Conservation (phyloP, 1,140 invertebrate genomes). For the Cyclina sinensis region DNA sequence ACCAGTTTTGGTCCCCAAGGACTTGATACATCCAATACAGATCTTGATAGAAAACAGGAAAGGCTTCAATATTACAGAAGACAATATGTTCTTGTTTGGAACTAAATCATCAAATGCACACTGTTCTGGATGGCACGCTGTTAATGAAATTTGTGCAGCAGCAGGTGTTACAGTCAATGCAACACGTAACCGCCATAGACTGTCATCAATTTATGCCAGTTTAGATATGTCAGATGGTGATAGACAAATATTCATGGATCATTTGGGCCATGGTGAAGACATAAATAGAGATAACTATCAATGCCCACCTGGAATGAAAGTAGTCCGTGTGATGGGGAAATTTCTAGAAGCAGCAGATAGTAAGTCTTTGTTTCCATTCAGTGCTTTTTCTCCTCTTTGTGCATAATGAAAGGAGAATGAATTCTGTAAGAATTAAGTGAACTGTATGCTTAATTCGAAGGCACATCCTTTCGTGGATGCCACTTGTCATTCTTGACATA, state of each 20-base stretch:
- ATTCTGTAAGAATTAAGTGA: too few relatives aligned
- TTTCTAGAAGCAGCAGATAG: too few relatives aligned
- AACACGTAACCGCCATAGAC: neutral
- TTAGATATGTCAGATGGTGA: neutral
- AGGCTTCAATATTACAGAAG: neutral
- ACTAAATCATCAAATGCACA: neutral
- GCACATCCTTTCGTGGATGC: too few relatives aligned
- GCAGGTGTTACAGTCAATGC: neutral
- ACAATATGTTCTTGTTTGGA: slow-evolving; percentile 9
- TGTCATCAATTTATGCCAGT: slow-evolving; percentile 39
- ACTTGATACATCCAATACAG: neutral
- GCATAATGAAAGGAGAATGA: too few relatives aligned
- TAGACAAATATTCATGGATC: slow-evolving; percentile 20
- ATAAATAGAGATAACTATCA: slow-evolving; percentile 49
- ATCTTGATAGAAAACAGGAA: neutral
- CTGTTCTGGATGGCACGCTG: slow-evolving; percentile 42
- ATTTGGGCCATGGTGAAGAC: slow-evolving; percentile 22
- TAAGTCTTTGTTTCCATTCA: too few relatives aligned
- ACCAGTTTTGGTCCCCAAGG: neutral
- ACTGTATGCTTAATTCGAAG: too few relatives aligned
- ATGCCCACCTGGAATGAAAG: slow-evolving; percentile 10
- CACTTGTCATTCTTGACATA: too few relatives aligned
- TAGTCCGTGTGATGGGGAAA: slow-evolving; percentile 1
- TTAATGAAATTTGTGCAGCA: neutral
- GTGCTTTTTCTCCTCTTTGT: too few relatives aligned